Conservation (phyloP, 1,140 invertebrate genomes). For the Dendrolimus kikuchii region DNA sequence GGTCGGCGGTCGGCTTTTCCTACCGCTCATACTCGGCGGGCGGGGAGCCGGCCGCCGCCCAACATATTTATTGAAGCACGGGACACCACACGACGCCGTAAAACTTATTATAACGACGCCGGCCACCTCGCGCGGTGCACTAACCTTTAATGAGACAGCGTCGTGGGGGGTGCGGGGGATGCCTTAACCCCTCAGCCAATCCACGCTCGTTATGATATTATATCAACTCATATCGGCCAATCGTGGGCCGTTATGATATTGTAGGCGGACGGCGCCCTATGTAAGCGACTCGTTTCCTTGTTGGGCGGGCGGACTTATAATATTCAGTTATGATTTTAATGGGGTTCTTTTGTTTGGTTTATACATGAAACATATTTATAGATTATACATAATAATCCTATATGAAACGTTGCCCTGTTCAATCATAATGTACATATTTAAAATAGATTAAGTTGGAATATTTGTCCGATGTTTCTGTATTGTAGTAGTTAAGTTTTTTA, state of each 20-base stretch:
- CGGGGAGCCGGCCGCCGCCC: conserved; percentile 35
- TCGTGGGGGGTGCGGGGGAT: conserved; percentile 24
- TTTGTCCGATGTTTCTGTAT: too few species aligned
- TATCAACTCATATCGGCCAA: conserved; percentile 67
- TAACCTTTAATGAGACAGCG: conserved; percentile 58
- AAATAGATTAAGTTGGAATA: too few species aligned
- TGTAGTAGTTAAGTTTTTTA: too few species aligned
- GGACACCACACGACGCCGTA: conserved; percentile 46
- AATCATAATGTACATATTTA: too few species aligned
- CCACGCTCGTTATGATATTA: conserved; percentile 68
- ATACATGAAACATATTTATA: not conserved
- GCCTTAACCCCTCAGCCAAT: conserved; percentile 54
- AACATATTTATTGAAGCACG: conserved; percentile 62
- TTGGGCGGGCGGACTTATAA: conserved; percentile 65
- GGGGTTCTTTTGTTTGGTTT: conserved; percentile 23
- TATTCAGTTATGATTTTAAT: conserved; percentile 69
- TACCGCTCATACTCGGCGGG: conserved; percentile 61
- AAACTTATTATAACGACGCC: conserved; percentile 61
- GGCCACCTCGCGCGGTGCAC: conserved; percentile 48
- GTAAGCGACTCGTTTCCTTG: conserved; percentile 52
- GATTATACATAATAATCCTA: not conserved
- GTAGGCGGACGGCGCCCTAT: conserved; percentile 48
- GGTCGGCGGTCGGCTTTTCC: conserved; percentile 59
- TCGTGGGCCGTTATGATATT: conserved; percentile 68
- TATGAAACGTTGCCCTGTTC: not conserved